Percentiles rank a stretch among this genome's conserved stretches.
These are phyloP conservation scores for Caenorhabditis latens DNA, from an alignment of 1,140 invertebrate species.

Conservation along the genomic window DNA sequence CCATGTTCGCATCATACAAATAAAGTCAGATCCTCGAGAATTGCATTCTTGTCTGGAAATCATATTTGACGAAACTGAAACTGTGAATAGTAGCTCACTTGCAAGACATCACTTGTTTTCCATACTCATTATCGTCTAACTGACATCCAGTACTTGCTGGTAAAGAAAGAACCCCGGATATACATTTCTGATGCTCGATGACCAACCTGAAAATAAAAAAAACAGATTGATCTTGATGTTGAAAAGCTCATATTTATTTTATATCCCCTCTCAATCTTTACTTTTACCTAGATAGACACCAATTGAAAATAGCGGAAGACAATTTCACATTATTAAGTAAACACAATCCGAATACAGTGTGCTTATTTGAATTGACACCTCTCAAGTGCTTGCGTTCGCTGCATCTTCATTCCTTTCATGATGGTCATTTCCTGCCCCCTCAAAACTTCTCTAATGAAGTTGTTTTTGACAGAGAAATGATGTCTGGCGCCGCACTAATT, in stretches of 20 bases:
- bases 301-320: slow-evolving; percentile 52
- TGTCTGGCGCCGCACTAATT: background rate
- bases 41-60: slow-evolving; percentile 58
- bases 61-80: background rate
- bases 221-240: slow-evolving; percentile 41
- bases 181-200: slow-evolving; percentile 61
- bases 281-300: slow-evolving; percentile 35
- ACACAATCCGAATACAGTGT: slow-evolving; percentile 26
- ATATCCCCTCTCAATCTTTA: slow-evolving; percentile 21
- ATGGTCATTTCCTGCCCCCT: slow-evolving; percentile 28
- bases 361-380: slow-evolving; percentile 48
- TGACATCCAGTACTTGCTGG: slow-evolving; percentile 54
- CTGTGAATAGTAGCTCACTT: slow-evolving; percentile 17
- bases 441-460: background rate
- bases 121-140: slow-evolving; percentile 43
- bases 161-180: slow-evolving; percentile 55
- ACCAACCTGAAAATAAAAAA: slow-evolving; percentile 51
- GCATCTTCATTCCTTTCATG: background rate
- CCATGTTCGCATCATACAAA: slow-evolving; percentile 62
- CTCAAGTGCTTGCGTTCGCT: slow-evolving; percentile 43
- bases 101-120: slow-evolving; percentile 54
- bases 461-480: background rate
- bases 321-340: slow-evolving; percentile 51
- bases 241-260: slow-evolving; percentile 31
- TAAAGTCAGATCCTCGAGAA: slow-evolving; percentile 38